Percentiles rank a stretch among this genome's conserved stretches.
Evolutionary conservation across 2,888 invertebrate species (phyloP).

Genomic region (Xanthorhoe spadicearia): DNA sequence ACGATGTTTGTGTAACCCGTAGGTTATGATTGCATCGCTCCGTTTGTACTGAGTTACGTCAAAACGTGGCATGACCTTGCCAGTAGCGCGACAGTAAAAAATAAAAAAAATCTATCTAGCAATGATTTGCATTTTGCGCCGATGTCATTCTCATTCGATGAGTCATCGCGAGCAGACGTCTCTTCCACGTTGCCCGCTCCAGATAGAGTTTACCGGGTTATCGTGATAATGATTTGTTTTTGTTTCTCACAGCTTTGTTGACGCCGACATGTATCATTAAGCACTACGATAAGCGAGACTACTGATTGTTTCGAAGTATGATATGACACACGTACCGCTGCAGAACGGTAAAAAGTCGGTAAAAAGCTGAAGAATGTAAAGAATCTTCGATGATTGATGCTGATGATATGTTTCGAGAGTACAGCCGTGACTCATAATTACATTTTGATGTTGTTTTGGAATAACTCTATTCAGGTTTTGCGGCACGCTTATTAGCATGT

Average conservation of each 20-base stretch:
- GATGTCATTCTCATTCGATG: conserved; percentile 64
- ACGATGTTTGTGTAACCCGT: conserved; percentile 55
- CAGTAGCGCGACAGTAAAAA: conserved; percentile 49
- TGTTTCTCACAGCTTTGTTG: conserved; percentile 60
- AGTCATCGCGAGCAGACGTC: conserved; percentile 63
- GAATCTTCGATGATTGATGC: conserved; percentile 38
- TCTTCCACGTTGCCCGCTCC: conserved; percentile 47
- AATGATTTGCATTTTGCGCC: conserved; percentile 44
- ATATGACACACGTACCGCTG: conserved; percentile 18
- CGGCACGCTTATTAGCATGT: conserved; percentile 26
- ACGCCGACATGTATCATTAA: conserved; percentile 52
- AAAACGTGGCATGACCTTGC: conserved; percentile 59
- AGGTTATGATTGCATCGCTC: conserved; percentile 59
- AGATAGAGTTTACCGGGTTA: conserved; percentile 60
- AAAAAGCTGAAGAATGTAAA: conserved; percentile 28
- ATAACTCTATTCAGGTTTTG: conserved; percentile 37
- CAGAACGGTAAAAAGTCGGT: conserved; percentile 20
- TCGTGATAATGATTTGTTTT: conserved; percentile 69
- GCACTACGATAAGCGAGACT: conserved; percentile 46
- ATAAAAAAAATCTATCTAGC: conserved; percentile 49
- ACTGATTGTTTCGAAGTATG: conserved; percentile 36
- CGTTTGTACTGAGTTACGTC: conserved; percentile 57
- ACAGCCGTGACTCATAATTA: conserved; percentile 40
- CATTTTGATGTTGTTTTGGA: conserved; percentile 40
- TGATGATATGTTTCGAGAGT: conserved; percentile 33